phyloP scores from a whole-genome alignment of 2,797 vertebrate species.

The Antrozous pallidus region DNA sequence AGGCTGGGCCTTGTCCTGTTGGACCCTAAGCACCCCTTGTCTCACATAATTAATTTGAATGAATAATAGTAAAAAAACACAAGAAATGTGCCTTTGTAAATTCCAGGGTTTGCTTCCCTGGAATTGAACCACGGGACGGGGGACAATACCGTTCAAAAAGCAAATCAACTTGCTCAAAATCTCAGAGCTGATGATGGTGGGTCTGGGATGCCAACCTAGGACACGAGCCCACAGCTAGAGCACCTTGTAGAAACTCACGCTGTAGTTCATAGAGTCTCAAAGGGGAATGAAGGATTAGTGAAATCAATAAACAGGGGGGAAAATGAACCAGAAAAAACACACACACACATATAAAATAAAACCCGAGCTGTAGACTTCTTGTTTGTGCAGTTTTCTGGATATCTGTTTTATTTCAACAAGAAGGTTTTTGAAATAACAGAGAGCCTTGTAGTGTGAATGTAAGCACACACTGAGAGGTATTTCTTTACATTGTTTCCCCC shows the following conservation, averaged over 20 bases:
- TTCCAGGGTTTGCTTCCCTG: background rate
- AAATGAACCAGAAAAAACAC: background rate
- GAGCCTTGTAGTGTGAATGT: background rate
- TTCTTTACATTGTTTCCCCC: background rate
- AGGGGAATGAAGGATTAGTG: background rate
- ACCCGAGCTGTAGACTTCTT: background rate
- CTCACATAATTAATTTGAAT: background rate
- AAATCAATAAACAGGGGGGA: background rate
- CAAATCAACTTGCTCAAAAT: background rate
- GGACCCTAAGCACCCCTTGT: background rate
- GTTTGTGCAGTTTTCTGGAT: background rate
- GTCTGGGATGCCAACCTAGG: background rate
- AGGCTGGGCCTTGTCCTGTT: background rate
- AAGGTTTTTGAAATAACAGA: background rate
- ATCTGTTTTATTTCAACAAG: background rate
- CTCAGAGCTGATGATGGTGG: background rate
- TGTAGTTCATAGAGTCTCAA: background rate
- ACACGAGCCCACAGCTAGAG: background rate
- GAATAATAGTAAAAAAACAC: background rate
- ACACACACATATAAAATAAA: background rate
- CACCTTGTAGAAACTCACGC: background rate
- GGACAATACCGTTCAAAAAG: background rate
- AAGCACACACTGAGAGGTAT: background rate
- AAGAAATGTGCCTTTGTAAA: background rate
- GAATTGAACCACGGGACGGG: background rate